Evolutionary conservation across 2,113 vertebrate species (phyloP), one percentile per base, ranked within the genome.

Genomic region (Neodontobutis hainanensis): DNA sequence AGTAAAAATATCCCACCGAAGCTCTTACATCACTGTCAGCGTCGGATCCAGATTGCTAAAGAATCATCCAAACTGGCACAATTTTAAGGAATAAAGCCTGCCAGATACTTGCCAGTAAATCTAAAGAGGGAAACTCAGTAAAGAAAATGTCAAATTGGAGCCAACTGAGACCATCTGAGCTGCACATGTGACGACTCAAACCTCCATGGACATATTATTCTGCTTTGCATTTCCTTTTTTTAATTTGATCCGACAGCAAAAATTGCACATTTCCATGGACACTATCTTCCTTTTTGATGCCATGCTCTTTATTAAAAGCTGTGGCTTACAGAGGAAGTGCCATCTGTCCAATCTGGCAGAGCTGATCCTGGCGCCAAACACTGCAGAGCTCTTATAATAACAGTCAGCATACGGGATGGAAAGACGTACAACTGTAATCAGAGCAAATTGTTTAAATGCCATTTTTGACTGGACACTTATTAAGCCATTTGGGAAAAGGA

Each of bases 261-360:
- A 71, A 15, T 27, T 12, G 11, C 27, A 53, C 51, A 36, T 55
- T 55, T 55, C 11, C 34, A 8, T 55, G 52, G 12, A 53, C 51
- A 53, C 5, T 14, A 60, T 59, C 64, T 57, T 45, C 36, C 32
- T 40, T 52, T 44, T 66, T 71, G 48, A 63, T 50, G 58, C 46
- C 61, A 68, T 47, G 35, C 58, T 77, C 62, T 69, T 78, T 77
- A 75, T 78, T 72, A 59, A 78, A 87, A 82, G 74, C 73, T 58
- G 64, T 67, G 76, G 82, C 86, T 81, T 68, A 73, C 43, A 70
- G 73, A 71, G 78, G 75, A 84, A 80, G 78, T 27, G 72, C 86
- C 88, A 92, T 92, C 89, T 92, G 89, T 83, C 52, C 73, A 55
- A 55, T 55, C 59, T 80, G 85, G 82, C 87, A 84, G 71, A 62